Percentiles rank a stretch among this genome's conserved stretches.
These are phyloP conservation scores for Sebastes flavidus DNA, from an alignment of 2,797 vertebrate genomes.

Conservation along the genomic window DNA sequence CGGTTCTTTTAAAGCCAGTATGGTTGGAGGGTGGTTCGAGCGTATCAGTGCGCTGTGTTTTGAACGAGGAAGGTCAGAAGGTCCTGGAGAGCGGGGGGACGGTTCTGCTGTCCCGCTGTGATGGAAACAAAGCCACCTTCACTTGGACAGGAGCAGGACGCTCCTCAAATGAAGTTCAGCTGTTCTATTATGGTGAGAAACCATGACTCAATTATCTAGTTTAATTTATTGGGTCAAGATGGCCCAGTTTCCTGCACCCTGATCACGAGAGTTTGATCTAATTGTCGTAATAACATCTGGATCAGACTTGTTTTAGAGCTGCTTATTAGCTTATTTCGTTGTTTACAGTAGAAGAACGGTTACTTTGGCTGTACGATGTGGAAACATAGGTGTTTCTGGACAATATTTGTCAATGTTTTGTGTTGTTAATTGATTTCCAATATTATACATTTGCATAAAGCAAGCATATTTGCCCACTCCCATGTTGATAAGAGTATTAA, in stretches of 20 bases:
- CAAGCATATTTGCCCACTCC: no score
- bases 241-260: background rate
- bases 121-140: conserved; percentile 57
- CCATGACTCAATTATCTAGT: conserved; percentile 6
- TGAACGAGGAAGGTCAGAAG: background rate
- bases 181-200: conserved; percentile 71
- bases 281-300: conserved; percentile 28
- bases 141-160: conserved; percentile 56
- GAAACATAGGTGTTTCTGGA: background rate
- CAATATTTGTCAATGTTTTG: no score
- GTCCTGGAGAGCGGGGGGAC: conserved; percentile 13
- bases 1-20: conserved; percentile 40
- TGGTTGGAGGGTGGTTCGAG: conserved; percentile 38
- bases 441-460: no score
- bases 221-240: conserved; percentile 13
- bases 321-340: background rate
- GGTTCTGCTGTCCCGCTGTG: conserved; percentile 48
- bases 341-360: background rate
- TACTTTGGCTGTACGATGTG: background rate
- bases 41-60: conserved; percentile 50
- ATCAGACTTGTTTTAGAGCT: background rate
- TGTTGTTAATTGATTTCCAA: no score
- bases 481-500: no score
- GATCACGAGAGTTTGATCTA: conserved; percentile 43
- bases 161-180: conserved; percentile 38